Conservation (phyloP, 2,888 invertebrate species). For the Epirrhoe alternata region DNA sequence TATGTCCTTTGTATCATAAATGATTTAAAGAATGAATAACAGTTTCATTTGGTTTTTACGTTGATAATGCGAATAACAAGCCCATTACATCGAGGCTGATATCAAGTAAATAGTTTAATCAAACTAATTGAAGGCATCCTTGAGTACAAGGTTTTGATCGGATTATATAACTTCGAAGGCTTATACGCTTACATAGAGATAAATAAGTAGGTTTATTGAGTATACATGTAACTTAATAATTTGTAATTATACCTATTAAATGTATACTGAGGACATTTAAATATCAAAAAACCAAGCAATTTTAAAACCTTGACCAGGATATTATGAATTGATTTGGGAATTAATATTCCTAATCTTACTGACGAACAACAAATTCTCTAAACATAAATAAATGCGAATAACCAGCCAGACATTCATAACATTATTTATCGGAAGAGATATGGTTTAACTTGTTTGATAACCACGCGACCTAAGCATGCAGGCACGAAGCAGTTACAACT, state of each 20-base stretch:
- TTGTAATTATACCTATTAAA: background rate
- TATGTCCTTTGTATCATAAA: background rate
- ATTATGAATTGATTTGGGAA: background rate
- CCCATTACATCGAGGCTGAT: background rate
- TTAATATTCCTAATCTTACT: background rate
- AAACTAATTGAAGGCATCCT: slow-evolving; percentile 25
- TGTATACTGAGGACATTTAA: background rate
- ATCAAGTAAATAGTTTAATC: slow-evolving; percentile 16
- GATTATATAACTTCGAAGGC: slow-evolving; percentile 27
- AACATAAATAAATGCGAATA: background rate
- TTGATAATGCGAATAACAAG: background rate
- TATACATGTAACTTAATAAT: background rate
- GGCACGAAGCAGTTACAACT: slow-evolving; percentile 16
- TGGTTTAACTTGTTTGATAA: slow-evolving; percentile 25
- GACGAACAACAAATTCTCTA: background rate
- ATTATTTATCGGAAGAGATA: background rate
- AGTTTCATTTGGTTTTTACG: background rate
- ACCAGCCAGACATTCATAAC: background rate
- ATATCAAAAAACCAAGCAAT: background rate
- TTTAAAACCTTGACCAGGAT: background rate
- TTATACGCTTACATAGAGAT: slow-evolving; percentile 12
- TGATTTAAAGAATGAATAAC: background rate
- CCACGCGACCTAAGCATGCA: slow-evolving; percentile 25
- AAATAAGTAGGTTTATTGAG: background rate
- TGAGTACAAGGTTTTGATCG: slow-evolving; percentile 25